Conservation (phyloP, 2,888 invertebrate genomes). For the Leucoptera coffeella region DNA sequence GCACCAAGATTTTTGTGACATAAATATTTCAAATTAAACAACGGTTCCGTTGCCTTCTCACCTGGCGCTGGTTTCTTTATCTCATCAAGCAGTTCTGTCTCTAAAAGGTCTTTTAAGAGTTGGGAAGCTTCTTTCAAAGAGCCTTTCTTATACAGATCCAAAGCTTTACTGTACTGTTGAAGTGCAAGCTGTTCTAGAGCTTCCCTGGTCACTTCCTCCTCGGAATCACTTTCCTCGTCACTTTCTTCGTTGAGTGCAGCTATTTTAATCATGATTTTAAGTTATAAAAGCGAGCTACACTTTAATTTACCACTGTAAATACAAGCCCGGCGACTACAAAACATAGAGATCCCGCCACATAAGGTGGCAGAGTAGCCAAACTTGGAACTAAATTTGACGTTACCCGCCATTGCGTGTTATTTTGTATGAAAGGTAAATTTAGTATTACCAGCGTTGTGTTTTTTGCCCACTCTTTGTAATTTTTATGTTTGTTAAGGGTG, state of each 20-base stretch:
- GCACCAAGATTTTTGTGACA: constrained; percentile 76
- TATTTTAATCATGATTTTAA: constrained; percentile 63
- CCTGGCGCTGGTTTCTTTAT: constrained; percentile 42
- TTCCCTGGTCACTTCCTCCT: constrained; percentile 37
- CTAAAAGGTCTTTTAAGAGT: constrained; percentile 60
- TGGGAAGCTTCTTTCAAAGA: constrained; percentile 61
- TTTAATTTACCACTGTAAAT: too few species aligned
- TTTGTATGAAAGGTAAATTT: too few species aligned
- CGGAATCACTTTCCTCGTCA: constrained; percentile 52
- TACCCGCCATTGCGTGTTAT: too few species aligned
- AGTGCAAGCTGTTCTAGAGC: constrained; percentile 75
- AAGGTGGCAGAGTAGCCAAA: too few species aligned
- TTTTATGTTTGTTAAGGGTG: too few species aligned
- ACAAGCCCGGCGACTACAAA: too few species aligned
- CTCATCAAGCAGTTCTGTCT: constrained; percentile 55
- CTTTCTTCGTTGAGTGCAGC: constrained; percentile 61
- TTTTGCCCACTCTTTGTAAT: too few species aligned
- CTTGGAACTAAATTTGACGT: too few species aligned
- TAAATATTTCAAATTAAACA: constrained; percentile 75
- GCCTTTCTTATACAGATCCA: constrained; percentile 62
- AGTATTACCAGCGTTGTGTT: too few species aligned
- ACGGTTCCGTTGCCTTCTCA: constrained; percentile 52
- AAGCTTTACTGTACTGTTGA: constrained; percentile 71
- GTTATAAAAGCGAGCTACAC: too few species aligned
- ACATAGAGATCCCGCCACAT: too few species aligned